Conservation (phyloP, 2,888 invertebrate genomes). For the Lymantria monacha region DNA sequence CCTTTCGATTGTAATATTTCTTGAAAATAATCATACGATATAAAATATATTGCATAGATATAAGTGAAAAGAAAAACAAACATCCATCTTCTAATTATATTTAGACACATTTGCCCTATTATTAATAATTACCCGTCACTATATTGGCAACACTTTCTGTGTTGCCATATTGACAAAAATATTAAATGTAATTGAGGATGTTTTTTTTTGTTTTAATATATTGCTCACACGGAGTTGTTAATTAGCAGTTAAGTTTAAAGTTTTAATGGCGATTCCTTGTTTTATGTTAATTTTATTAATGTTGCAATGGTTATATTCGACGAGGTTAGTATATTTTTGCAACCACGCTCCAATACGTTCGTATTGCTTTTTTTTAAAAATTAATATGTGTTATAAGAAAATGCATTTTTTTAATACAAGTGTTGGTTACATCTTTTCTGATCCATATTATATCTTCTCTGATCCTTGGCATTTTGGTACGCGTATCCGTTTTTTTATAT, state of each 20-base stretch:
- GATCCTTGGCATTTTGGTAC: too few relatives aligned
- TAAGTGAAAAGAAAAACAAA: neutral
- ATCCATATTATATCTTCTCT: conserved; percentile 5
- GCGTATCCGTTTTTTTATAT: too few relatives aligned
- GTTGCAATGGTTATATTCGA: conserved; percentile 15
- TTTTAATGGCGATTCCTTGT: conserved; percentile 44
- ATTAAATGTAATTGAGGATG: conserved; percentile 18
- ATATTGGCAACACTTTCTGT: conserved; percentile 1
- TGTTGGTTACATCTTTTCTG: neutral
- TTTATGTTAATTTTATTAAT: conserved; percentile 20
- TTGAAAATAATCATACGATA: too few relatives aligned
- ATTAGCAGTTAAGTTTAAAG: conserved; percentile 59
- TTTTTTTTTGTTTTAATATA: conserved; percentile 25
- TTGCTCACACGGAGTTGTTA: conserved; percentile 53
- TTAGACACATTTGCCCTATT: neutral
- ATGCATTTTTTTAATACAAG: neutral
- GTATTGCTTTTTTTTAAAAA: neutral
- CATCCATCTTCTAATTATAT: neutral
- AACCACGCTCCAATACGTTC: conserved; percentile 21
- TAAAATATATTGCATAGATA: too few relatives aligned
- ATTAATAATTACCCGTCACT: neutral
- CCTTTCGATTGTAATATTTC: too few relatives aligned
- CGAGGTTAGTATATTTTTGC: conserved; percentile 13
- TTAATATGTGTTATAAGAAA: neutral
- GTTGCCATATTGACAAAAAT: neutral